Conservation (phyloP, 2,797 vertebrate species). For the Phrynocephalus vlangalii region DNA sequence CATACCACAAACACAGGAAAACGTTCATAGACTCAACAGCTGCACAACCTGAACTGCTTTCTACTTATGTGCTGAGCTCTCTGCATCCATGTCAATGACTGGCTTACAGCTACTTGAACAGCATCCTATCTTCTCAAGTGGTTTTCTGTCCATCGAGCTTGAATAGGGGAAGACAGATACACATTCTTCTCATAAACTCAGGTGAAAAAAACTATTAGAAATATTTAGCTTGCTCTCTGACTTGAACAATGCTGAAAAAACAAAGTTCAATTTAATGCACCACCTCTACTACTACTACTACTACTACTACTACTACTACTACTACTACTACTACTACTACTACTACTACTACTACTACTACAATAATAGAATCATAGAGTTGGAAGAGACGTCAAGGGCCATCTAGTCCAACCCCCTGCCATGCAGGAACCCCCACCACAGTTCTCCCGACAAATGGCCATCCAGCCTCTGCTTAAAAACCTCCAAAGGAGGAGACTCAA, state of each 20-base stretch:
- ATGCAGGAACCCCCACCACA: too few relatives aligned
- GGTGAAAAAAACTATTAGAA: neutral
- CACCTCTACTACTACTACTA: too few relatives aligned
- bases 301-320: too few relatives aligned
- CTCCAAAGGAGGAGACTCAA: too few relatives aligned
- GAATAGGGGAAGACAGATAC: slow-evolving; percentile 40
- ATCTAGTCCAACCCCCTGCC: too few relatives aligned
- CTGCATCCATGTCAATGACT: neutral
- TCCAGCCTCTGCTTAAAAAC: too few relatives aligned
- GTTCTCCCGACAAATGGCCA: too few relatives aligned
- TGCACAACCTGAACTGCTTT: neutral
- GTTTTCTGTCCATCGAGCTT: neutral
- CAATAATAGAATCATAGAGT: too few relatives aligned
- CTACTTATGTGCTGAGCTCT: neutral
- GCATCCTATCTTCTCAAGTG: neutral
- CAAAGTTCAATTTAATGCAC: neutral
- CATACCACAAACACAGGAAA: neutral
- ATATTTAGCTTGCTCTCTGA: slow-evolving; percentile 2
- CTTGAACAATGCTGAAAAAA: neutral
- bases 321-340: too few relatives aligned
- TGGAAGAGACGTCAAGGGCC: too few relatives aligned
- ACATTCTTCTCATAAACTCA: neutral
- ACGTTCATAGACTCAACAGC: neutral
- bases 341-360: too few relatives aligned
- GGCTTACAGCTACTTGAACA: neutral